Evolutionary conservation across 2,797 vertebrate species (phyloP).

Genomic region (Neoniphon sammara): DNA sequence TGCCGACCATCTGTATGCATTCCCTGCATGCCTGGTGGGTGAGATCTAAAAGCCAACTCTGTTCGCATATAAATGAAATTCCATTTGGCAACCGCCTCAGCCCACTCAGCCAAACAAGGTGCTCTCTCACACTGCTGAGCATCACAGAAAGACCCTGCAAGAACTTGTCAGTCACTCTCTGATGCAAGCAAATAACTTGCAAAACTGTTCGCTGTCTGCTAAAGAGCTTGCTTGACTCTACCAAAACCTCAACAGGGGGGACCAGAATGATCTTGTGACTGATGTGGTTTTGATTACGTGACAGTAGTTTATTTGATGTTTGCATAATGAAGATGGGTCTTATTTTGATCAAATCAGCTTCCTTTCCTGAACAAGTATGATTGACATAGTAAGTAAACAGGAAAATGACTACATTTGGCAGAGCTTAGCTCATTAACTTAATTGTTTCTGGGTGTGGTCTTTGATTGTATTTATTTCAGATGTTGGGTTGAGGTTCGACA

Average conservation of each 20-base stretch:
- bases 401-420: slow-evolving; percentile 29
- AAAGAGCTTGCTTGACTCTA: not conserved
- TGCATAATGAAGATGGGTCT: slow-evolving; percentile 30
- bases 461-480: slow-evolving; percentile 17
- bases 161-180: not conserved
- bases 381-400: slow-evolving; percentile 43
- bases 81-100: not conserved
- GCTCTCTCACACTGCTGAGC: not conserved
- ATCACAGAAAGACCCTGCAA: slow-evolving; percentile 8
- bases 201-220: not conserved
- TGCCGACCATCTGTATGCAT: slow-evolving; percentile 25
- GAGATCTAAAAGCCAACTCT: slow-evolving; percentile 23
- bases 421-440: slow-evolving; percentile 20
- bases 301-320: slow-evolving; percentile 7
- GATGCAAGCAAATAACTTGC: slow-evolving; percentile 2
- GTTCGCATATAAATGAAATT: slow-evolving; percentile 24
- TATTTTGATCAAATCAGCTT: slow-evolving; percentile 28
- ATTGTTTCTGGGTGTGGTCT: slow-evolving; percentile 32
- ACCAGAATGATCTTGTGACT: not conserved
- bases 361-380: slow-evolving; percentile 31
- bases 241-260: not conserved
- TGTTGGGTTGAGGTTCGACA: not conserved
- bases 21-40: slow-evolving; percentile 14
- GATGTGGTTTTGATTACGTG: slow-evolving; percentile 14
- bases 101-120: slow-evolving; percentile 4